Percentiles rank a stretch among this genome's conserved stretches.
Evolutionary conservation across 1,140 invertebrate species (phyloP).

Genomic region (Papilio dardanus): DNA sequence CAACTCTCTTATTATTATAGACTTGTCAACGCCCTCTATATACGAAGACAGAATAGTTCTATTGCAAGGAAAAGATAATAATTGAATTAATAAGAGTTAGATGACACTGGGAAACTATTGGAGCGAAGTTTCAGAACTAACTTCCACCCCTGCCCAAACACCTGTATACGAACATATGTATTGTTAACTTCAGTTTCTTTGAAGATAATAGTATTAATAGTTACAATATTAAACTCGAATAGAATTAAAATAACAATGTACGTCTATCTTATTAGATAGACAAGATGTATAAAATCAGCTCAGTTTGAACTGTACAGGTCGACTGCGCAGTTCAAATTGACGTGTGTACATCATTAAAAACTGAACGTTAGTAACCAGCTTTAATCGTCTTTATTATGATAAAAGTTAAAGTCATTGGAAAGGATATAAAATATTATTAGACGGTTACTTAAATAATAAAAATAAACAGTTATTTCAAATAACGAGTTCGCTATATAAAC

Average conservation of each 20-base stretch:
- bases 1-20: not conserved
- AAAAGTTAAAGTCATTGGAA: not conserved
- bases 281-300: no score
- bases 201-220: no score
- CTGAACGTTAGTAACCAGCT: not conserved
- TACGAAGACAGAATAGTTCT: not conserved
- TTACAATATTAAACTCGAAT: no score
- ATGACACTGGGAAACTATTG: not conserved
- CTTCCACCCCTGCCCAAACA: not conserved
- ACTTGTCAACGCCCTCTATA: not conserved
- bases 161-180: not conserved
- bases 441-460: not conserved
- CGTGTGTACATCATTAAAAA: no score
- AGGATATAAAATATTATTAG: not conserved
- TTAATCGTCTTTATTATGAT: not conserved
- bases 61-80: not conserved
- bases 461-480: not conserved
- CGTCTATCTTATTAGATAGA: no score
- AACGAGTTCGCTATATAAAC: not conserved
- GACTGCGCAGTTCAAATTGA: no score
- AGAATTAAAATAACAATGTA: no score
- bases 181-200: no score
- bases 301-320: no score
- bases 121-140: not conserved
- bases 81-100: constrained; percentile 19